Evolutionary conservation across 2,888 invertebrate species (phyloP), one percentile per base, ranked within the genome.

Genomic region (Syrphus vitripennis): DNA sequence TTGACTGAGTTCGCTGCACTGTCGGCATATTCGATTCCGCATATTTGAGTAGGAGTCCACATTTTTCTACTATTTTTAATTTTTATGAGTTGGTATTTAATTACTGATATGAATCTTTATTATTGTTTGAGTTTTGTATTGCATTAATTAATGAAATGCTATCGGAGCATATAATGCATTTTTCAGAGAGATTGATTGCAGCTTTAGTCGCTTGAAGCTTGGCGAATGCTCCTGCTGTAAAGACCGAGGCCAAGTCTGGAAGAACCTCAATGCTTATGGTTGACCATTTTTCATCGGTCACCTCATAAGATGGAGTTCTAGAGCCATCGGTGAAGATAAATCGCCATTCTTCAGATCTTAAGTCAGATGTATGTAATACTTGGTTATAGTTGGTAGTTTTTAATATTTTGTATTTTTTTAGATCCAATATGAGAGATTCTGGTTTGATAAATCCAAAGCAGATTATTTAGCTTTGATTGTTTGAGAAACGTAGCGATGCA

Each of bases 241-340:
- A 71, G 12, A n/a, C n/a, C n/a, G n/a, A n/a, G n/a, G n/a, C n/a
- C n/a, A n/a, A n/a, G n/a, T n/a, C n/a, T 5, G 55, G 59, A 10
- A 72, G 24, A 26, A 59, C 48, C 12, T 37, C 59, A 16, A 48
- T 72, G 24, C 24, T 21, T 42, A 42, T 42, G 16, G 42, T 42
- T 42, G 42, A 42, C 19, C 42, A 16, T 16, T 42, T 42, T 42
- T 19, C 16, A 19, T 42, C 42, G 7, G 42, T 42, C 16, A 45
- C 14, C 71, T 5, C 40, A 19, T n/a, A 26, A 14, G 26, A 63
- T 42, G 21, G 29, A 57, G 19, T 50, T 50, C 24, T 50, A 24
- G 48, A 50, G 5, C 57, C 70, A 37, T 55, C 55, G 9, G 55
- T 70, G 19, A 70, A 40, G 42, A 71, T 42, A 19, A 71, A 40